These are phyloP conservation scores for Coracopsis vasa DNA, from an alignment of 2,113 vertebrate genomes.

Conservation along the genomic window DNA sequence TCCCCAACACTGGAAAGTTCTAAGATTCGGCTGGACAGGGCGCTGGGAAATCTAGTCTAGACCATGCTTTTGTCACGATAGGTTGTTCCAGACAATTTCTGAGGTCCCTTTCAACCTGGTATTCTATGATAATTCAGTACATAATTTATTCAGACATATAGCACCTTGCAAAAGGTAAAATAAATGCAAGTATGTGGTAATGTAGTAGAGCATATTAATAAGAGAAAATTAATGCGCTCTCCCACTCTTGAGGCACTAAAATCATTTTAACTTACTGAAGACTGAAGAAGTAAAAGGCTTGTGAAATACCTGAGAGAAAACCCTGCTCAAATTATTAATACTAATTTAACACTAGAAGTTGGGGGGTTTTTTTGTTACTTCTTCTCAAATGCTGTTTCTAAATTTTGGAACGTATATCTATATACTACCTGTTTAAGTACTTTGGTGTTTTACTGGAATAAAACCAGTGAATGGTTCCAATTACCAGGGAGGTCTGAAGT, in stretches of 20 bases:
- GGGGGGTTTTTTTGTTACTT: background rate
- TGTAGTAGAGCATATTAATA: background rate
- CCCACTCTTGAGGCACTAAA: background rate
- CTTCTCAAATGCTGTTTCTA: background rate
- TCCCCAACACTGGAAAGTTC: background rate
- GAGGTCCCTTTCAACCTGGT: background rate
- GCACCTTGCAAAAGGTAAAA: background rate
- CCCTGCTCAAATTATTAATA: background rate
- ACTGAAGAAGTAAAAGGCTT: background rate
- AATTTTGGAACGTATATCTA: background rate
- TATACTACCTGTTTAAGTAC: background rate
- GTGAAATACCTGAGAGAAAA: background rate
- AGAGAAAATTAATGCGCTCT: background rate
- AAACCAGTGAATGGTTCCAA: background rate
- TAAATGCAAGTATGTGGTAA: background rate
- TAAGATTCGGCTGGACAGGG: background rate
- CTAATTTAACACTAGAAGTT: background rate
- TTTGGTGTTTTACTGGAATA: background rate
- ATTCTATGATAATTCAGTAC: background rate
- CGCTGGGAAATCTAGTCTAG: background rate
- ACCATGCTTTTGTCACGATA: background rate
- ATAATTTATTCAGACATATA: background rate
- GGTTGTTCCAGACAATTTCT: background rate
- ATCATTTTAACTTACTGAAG: background rate
- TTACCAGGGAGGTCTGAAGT: background rate